A percentile compares a stretch with the other conserved stretches of the same genome.
phyloP scores from a whole-genome alignment of 2,888 invertebrate species.

The Trichopria drosophilae region DNA sequence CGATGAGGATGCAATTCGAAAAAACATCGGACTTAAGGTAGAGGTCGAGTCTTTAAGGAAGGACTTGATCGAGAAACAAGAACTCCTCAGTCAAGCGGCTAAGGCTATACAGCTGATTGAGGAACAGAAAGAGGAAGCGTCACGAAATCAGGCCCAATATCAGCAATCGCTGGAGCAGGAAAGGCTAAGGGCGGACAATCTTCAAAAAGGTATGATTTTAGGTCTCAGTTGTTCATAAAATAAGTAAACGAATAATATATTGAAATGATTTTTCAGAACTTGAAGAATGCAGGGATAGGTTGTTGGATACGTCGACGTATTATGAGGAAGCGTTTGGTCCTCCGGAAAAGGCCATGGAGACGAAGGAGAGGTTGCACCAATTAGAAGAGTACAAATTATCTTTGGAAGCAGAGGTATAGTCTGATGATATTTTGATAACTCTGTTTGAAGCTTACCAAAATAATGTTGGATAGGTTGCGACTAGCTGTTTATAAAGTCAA shows the following conservation, averaged over 20 bases:
- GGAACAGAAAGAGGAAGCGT: constrained; percentile 62
- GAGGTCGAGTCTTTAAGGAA: constrained; percentile 76
- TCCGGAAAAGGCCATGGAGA: constrained; percentile 50
- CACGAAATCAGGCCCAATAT: constrained; percentile 48
- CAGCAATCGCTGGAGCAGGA: constrained; percentile 50
- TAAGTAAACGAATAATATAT: not conserved
- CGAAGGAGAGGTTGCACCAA: constrained; percentile 51
- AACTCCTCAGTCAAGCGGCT: constrained; percentile 81
- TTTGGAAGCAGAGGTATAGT: constrained; percentile 53
- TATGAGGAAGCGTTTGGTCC: constrained; percentile 51
- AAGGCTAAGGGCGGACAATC: constrained; percentile 43
- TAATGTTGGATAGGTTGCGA: too few relatives aligned
- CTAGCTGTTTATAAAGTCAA: too few relatives aligned
- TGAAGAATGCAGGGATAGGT: constrained; percentile 44
- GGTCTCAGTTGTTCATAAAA: not conserved
- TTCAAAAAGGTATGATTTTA: constrained; percentile 47
- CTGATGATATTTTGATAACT: too few relatives aligned
- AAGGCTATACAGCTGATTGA: constrained; percentile 79
- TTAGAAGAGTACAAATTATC: constrained; percentile 51
- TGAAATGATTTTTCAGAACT: constrained; percentile 41
- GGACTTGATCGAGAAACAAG: constrained; percentile 80
- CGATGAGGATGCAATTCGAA: constrained; percentile 70
- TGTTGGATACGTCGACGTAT: constrained; percentile 44
- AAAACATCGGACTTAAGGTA: constrained; percentile 70
- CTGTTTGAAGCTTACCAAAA: too few relatives aligned